These are phyloP conservation scores for Rhegmatorhina hoffmannsi DNA, from an alignment of 2,113 vertebrate genomes.

Conservation along the genomic window DNA sequence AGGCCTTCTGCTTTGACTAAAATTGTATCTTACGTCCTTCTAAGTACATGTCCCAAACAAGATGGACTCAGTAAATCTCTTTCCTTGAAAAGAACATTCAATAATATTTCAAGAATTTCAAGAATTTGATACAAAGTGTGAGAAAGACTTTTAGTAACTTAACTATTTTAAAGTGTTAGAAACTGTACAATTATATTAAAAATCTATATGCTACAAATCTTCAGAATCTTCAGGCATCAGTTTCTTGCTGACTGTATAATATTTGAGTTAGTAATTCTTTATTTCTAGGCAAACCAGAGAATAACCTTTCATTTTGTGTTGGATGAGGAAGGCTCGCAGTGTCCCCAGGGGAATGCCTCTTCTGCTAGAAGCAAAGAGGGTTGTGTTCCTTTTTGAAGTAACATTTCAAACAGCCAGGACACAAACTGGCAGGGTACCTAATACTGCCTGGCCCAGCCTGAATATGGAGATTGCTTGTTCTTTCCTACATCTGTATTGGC, in stretches of 20 bases:
- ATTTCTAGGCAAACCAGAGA: not conserved
- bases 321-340: not conserved
- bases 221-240: too few species aligned
- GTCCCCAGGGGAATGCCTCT: not conserved
- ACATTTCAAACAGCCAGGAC: not conserved
- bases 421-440: not conserved
- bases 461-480: not conserved
- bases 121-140: too few species aligned
- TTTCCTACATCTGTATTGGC: fast-evolving
- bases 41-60: too few species aligned
- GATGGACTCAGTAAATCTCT: too few species aligned
- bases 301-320: not conserved
- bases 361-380: not conserved
- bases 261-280: not conserved
- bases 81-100: too few species aligned
- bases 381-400: not conserved
- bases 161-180: too few species aligned
- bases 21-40: too few species aligned
- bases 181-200: too few species aligned
- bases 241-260: not conserved
- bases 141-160: too few species aligned
- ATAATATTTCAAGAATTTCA: too few species aligned
- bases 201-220: too few species aligned
- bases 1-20: too few species aligned
- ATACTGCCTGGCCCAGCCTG: not conserved